Evolutionary conservation across 2,888 invertebrate species (phyloP).

Genomic region (Agapostemon virescens): DNA sequence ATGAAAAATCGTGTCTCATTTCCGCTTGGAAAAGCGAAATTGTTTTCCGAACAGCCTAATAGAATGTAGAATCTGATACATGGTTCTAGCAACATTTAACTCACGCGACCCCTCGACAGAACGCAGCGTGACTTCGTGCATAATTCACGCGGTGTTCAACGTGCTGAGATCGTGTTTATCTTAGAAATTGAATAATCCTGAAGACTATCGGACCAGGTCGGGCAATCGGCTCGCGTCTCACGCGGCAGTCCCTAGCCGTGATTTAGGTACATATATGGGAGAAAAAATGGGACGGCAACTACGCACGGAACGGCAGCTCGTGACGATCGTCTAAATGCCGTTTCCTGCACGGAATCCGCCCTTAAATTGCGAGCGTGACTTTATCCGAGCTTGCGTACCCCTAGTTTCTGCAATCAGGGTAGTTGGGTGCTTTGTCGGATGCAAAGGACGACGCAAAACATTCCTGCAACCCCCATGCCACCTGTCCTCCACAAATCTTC

Average conservation of each 20-base stretch:
- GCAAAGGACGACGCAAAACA: conserved; percentile 24
- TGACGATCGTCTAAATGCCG: conserved; percentile 39
- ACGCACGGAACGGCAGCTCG: conserved; percentile 27
- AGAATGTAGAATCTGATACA: neutral
- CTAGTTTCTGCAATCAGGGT: conserved; percentile 28
- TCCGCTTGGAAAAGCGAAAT: too few relatives aligned
- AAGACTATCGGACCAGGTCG: neutral
- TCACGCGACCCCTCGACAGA: neutral
- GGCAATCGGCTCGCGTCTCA: neutral
- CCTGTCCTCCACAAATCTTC: conserved; percentile 59
- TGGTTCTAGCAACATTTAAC: neutral
- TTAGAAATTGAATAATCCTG: conserved; percentile 4
- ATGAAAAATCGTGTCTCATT: too few relatives aligned
- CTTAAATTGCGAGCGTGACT: conserved; percentile 61
- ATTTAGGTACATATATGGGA: conserved; percentile 14
- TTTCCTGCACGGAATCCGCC: conserved; percentile 58
- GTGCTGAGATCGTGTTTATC: conserved; percentile 1
- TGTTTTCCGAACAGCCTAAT: neutral
- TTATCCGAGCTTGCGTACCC: conserved; percentile 49
- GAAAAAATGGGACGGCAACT: conserved; percentile 4
- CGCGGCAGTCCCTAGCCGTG: neutral
- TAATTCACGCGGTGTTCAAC: neutral
- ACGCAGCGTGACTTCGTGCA: neutral
- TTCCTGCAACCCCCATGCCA: neutral
- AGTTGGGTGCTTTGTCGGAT: conserved; percentile 29